Evolutionary conservation across 1,140 invertebrate species (phyloP).

Genomic region (Rhagoletis pomonella): DNA sequence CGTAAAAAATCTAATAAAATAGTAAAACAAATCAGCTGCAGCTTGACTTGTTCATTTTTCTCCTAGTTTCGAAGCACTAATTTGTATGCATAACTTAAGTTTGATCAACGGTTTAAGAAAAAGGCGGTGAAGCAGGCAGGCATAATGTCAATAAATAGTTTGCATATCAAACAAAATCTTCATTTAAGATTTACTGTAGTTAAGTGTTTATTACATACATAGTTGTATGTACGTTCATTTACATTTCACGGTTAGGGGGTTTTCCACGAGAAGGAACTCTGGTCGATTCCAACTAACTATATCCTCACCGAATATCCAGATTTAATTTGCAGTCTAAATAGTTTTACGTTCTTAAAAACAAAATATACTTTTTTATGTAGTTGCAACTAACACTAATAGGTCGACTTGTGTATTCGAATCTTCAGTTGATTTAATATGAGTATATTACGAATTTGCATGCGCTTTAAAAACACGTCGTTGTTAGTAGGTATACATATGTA

Average conservation of each 20-base stretch:
- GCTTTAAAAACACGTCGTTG: conserved; percentile 44
- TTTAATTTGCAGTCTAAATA: background rate
- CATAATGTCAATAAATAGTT: background rate
- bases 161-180: too few species aligned
- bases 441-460: conserved; percentile 28
- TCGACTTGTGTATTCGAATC: conserved; percentile 2
- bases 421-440: background rate
- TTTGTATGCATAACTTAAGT: background rate
- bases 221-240: too few species aligned
- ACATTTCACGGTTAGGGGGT: too few species aligned
- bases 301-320: background rate
- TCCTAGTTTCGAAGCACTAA: background rate
- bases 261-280: too few species aligned
- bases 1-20: conserved; percentile 43
- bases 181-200: too few species aligned
- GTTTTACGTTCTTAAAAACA: too few species aligned
- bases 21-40: conserved; percentile 23
- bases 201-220: too few species aligned
- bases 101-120: background rate
- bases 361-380: background rate
- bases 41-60: conserved; percentile 6
- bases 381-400: background rate
- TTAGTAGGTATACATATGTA: background rate
- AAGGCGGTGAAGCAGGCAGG: background rate
- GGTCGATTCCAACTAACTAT: too few species aligned